Evolutionary conservation across 2,797 vertebrate genomes (phyloP).

Genomic region (Mallotus villosus): DNA sequence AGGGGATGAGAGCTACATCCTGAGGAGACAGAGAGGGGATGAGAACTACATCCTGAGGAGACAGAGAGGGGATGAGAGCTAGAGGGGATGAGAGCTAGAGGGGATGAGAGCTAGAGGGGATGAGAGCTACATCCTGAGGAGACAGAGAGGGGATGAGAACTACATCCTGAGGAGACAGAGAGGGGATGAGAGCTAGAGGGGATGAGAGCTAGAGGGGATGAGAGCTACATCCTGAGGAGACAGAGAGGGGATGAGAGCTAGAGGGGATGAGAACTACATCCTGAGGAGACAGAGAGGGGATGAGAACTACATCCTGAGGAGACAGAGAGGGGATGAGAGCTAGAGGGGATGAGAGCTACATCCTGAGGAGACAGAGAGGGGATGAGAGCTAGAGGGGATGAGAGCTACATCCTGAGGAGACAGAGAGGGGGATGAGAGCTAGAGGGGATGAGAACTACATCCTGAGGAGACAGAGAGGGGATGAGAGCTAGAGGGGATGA

Average conservation of each 20-base stretch:
- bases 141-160: not conserved
- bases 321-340: conserved; percentile 34
- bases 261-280: conserved; percentile 70
- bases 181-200: not conserved
- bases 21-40: conserved; percentile 15
- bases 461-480: not conserved
- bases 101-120: too few species aligned
- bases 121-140: not conserved
- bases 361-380: conserved; percentile 13
- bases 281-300: conserved; percentile 65
- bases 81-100: not conserved
- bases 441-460: not conserved
- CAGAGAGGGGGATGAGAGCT: not conserved
- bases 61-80: too few species aligned
- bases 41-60: too few species aligned
- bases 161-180: too few species aligned
- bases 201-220: conserved; percentile 31
- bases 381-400: conserved; percentile 7
- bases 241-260: conserved; percentile 33
- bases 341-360: conserved; percentile 44
- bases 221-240: too few species aligned
- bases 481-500: not conserved
- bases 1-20: conserved; percentile 39
- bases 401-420: not conserved
- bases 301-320: conserved; percentile 72